Evolutionary conservation across 2,113 vertebrate species (phyloP).

Genomic region (Hyla sarda): DNA sequence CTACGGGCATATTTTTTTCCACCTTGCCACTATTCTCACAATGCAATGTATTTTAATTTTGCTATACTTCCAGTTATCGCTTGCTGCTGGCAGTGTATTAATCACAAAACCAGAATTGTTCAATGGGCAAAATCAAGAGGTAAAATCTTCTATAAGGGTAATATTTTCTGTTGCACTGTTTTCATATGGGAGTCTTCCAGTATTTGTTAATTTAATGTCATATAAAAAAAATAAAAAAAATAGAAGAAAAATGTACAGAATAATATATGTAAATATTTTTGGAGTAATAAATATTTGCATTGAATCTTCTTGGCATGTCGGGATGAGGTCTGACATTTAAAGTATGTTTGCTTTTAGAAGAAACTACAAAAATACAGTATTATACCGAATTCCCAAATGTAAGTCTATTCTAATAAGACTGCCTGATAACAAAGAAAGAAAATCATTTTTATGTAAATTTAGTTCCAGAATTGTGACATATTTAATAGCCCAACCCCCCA

Average conservation of each 20-base stretch:
- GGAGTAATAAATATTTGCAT: constrained; percentile 11
- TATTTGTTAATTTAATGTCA: background rate
- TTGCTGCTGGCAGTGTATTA: constrained; percentile 71
- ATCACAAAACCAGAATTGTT: constrained; percentile 67
- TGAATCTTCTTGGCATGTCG: background rate
- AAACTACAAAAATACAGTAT: background rate
- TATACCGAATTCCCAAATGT: background rate
- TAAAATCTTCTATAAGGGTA: constrained; percentile 44
- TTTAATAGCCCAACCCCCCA: no score
- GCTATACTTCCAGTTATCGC: constrained; percentile 70
- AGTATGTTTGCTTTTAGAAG: background rate
- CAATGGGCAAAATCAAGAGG: constrained; percentile 63
- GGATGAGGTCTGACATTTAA: background rate
- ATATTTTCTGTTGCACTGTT: background rate
- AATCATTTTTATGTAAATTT: no score
- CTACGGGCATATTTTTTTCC: constrained; percentile 63
- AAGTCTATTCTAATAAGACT: background rate
- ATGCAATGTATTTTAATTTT: constrained; percentile 67
- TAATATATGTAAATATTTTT: background rate
- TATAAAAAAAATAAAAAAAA: no score
- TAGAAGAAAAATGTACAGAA: background rate
- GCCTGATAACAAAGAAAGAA: background rate
- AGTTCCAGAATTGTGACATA: no score
- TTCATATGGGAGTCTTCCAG: background rate
- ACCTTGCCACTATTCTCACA: constrained; percentile 64